These are phyloP conservation scores for Lerista edwardsae DNA, from an alignment of 2,797 vertebrate genomes.

Conservation along the genomic window DNA sequence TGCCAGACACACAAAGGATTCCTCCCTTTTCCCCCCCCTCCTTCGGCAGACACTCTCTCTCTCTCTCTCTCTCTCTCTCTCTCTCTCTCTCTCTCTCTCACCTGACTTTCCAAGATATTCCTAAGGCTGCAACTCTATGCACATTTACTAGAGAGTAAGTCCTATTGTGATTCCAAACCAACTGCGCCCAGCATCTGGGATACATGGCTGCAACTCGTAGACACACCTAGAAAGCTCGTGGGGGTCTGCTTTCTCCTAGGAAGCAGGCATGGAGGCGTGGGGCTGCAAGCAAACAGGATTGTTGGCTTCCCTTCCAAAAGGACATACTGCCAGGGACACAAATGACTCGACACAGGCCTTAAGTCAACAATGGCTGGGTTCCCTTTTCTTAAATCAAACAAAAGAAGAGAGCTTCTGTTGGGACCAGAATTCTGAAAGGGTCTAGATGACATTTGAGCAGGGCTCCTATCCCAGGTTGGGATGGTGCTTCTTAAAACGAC, in stretches of 20 bases:
- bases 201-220: neutral
- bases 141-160: neutral
- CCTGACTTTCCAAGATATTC: slow-evolving; percentile 61
- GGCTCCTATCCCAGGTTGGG: neutral
- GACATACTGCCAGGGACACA: slow-evolving; percentile 51
- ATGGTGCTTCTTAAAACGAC: neutral
- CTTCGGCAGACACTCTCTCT: neutral
- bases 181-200: too few species aligned
- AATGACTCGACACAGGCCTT: slow-evolving; percentile 45
- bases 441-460: slow-evolving; percentile 31
- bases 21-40: neutral
- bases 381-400: slow-evolving; percentile 28
- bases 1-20: slow-evolving; percentile 56
- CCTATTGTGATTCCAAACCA: neutral
- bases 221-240: neutral
- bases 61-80: neutral
- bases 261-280: neutral
- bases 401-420: neutral
- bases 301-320: slow-evolving; percentile 46
- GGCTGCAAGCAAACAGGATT: slow-evolving; percentile 44
- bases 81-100: neutral
- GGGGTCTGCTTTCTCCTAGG: neutral
- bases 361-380: slow-evolving; percentile 43
- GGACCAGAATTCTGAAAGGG: neutral
- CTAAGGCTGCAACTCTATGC: neutral